A percentile compares a stretch with the other conserved stretches of the same genome.
These are phyloP conservation scores for Lophotis ruficrista DNA, from an alignment of 2,113 vertebrate genomes.

Conservation along the genomic window DNA sequence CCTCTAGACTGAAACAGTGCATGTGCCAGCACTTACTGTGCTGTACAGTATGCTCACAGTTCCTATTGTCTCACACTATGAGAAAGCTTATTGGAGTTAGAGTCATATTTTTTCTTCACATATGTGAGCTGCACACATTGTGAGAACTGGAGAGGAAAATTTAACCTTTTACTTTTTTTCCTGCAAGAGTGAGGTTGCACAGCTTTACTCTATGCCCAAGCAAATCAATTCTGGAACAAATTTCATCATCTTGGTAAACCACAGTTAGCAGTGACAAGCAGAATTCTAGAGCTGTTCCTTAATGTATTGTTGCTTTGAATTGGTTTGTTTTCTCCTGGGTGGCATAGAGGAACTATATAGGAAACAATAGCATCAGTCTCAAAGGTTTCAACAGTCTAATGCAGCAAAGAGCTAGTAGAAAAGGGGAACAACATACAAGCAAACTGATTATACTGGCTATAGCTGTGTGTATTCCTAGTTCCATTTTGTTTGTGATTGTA, in stretches of 20 bases:
- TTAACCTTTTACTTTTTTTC: conserved; percentile 6
- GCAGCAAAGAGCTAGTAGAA: not conserved
- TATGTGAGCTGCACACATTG: not conserved
- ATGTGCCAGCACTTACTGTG: conserved; percentile 61
- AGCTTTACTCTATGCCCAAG: not conserved
- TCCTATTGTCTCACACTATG: conserved; percentile 54
- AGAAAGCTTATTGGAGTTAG: conserved; percentile 55
- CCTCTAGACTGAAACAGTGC: conserved; percentile 51
- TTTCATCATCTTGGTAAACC: not conserved
- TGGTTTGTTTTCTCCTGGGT: conserved; percentile 25
- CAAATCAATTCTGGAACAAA: not conserved
- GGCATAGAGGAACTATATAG: not conserved
- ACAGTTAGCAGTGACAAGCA: not conserved
- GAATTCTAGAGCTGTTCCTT: not conserved
- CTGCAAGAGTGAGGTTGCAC: not conserved
- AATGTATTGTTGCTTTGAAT: conserved; percentile 24
- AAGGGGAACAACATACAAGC: not conserved
- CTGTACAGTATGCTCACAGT: conserved; percentile 50
- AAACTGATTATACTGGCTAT: not conserved
- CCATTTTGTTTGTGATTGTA: not conserved
- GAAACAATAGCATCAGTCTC: conserved; percentile 21
- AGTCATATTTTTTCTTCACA: conserved; percentile 26
- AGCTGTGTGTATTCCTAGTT: not conserved
- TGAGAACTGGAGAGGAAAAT: not conserved
- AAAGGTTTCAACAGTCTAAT: not conserved